Conservation (phyloP, 2,113 vertebrate genomes). For the Ammodytes marinus region DNA sequence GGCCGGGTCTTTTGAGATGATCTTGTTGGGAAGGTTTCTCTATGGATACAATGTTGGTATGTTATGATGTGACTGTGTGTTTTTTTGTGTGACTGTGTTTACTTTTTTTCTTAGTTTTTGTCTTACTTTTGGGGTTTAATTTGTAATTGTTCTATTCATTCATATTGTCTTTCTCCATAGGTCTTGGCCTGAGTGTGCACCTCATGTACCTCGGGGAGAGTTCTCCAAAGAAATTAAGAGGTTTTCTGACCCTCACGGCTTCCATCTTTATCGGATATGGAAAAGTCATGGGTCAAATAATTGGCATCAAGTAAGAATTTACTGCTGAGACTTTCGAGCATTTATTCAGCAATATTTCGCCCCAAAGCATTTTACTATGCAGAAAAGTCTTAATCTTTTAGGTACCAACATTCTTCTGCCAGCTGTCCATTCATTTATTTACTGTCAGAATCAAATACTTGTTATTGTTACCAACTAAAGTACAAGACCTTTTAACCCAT, state of each 20-base stretch:
- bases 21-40: slow-evolving; percentile 83
- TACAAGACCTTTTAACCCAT: background rate
- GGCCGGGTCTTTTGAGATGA: slow-evolving; percentile 86
- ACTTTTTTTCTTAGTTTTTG: background rate
- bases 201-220: slow-evolving; percentile 84
- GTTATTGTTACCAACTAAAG: background rate
- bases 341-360: background rate
- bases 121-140: background rate
- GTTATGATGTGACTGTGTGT: slow-evolving; percentile 4
- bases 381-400: background rate
- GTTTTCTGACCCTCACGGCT: slow-evolving; percentile 79
- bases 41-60: slow-evolving; percentile 86
- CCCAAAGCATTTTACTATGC: too few species aligned
- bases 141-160: background rate
- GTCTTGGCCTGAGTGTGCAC: slow-evolving; percentile 81
- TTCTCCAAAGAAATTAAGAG: slow-evolving; percentile 84
- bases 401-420: background rate
- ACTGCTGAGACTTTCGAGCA: background rate
- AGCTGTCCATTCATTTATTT: background rate
- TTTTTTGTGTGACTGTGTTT: background rate
- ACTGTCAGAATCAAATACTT: background rate
- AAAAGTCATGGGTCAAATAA: slow-evolving; percentile 83
- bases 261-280: slow-evolving; percentile 83
- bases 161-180: slow-evolving; percentile 56
- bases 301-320: slow-evolving; percentile 83